Percentiles rank a stretch among this genome's conserved stretches.
phyloP scores from a whole-genome alignment of 2,888 invertebrate genomes.

The Epinotia brunnichana region DNA sequence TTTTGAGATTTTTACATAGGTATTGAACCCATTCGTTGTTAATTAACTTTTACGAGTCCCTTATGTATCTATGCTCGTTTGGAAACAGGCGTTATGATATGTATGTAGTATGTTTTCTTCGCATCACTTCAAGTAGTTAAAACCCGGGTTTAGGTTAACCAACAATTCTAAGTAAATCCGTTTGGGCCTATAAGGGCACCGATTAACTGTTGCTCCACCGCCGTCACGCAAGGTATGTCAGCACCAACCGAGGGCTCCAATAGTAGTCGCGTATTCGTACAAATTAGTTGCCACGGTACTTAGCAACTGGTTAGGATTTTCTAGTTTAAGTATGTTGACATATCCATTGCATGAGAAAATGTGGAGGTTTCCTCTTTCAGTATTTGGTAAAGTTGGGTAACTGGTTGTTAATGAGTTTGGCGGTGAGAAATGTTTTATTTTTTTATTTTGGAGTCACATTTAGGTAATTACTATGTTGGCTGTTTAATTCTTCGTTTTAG shows the following conservation, averaged over 20 bases:
- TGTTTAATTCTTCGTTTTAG: not conserved
- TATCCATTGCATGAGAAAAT: conserved; percentile 5
- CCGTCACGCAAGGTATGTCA: conserved; percentile 19
- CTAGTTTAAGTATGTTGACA: conserved; percentile 8
- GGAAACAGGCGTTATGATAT: no score
- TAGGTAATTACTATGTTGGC: not conserved
- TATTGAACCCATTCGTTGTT: no score
- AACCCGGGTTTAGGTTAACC: not conserved
- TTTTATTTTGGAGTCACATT: not conserved
- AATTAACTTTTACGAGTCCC: no score
- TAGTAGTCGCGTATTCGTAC: not conserved
- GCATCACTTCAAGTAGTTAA: not conserved
- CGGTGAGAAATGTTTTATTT: not conserved
- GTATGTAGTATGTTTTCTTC: no score
- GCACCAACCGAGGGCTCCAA: conserved; percentile 13
- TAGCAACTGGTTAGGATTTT: not conserved
- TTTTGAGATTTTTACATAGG: no score
- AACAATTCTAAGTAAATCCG: conserved; percentile 8
- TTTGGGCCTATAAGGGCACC: conserved; percentile 18
- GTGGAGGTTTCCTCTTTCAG: not conserved
- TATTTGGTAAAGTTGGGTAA: conserved; percentile 4
- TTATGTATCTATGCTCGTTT: no score
- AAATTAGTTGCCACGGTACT: conserved; percentile 6
- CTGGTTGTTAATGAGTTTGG: not conserved
- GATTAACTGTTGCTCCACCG: conserved; percentile 18